Conservation (phyloP, 2,113 vertebrate genomes). For the Protobothrops mucrosquamatus region DNA sequence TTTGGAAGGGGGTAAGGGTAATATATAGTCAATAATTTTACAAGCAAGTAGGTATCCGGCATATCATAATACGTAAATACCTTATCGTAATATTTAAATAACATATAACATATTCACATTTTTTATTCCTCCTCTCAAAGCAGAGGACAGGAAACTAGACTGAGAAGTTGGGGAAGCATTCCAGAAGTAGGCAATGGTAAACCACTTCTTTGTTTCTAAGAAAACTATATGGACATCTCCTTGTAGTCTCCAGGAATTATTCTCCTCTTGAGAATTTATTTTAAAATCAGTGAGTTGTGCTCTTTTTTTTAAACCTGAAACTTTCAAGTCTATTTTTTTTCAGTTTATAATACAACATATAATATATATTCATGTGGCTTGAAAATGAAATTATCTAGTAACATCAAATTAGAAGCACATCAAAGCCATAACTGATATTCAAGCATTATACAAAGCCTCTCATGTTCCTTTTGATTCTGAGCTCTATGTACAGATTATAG, state of each 20-base stretch:
- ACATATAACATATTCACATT: too few relatives aligned
- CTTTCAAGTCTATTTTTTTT: conserved; percentile 18
- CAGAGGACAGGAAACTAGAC: not conserved
- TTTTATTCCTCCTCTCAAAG: not conserved
- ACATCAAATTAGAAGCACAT: conserved; percentile 36
- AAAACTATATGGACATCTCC: not conserved
- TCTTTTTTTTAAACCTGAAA: not conserved
- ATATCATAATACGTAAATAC: too few relatives aligned
- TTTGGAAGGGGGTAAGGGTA: too few relatives aligned
- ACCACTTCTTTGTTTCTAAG: not conserved
- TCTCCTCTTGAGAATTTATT: not conserved
- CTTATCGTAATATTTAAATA: too few relatives aligned
- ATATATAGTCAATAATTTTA: too few relatives aligned
- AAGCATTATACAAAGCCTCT: conserved; percentile 50
- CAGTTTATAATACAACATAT: conserved; percentile 11
- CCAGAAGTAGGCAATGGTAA: not conserved
- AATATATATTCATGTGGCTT: conserved; percentile 20
- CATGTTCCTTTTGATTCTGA: conserved; percentile 55
- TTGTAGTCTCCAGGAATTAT: not conserved
- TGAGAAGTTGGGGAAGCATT: not conserved
- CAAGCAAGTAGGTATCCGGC: too few relatives aligned
- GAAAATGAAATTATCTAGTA: conserved; percentile 33
- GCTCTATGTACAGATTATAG: conserved; percentile 23
- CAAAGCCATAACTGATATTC: conserved; percentile 30
- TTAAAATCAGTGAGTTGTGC: conserved; percentile 1